phyloP scores from a whole-genome alignment of 2,888 invertebrate species.

The Leptinotarsa rubiginosa region DNA sequence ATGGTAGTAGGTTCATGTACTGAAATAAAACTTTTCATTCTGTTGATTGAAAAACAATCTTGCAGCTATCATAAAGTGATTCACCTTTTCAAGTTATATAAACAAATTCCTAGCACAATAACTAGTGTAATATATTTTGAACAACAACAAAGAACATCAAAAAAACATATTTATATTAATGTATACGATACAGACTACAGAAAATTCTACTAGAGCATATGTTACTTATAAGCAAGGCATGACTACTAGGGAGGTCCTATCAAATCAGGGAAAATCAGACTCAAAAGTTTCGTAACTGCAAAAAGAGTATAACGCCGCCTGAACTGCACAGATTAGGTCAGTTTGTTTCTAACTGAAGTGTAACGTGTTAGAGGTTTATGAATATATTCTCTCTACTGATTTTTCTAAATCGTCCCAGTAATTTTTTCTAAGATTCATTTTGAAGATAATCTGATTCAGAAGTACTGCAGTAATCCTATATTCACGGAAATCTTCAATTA shows the following conservation, averaged over 20 bases:
- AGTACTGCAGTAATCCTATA: too few relatives aligned
- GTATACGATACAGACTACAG: not conserved
- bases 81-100: not conserved
- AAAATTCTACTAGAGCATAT: not conserved
- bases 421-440: too few relatives aligned
- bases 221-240: not conserved
- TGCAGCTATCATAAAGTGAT: not conserved
- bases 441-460: too few relatives aligned
- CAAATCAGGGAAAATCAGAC: not conserved
- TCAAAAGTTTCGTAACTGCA: not conserved
- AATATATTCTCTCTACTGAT: too few relatives aligned
- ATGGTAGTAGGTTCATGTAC: not conserved
- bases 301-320: too few relatives aligned
- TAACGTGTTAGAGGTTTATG: too few relatives aligned
- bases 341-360: too few relatives aligned
- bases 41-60: not conserved
- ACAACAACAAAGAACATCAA: conserved; percentile 6
- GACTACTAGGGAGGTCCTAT: not conserved
- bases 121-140: not conserved
- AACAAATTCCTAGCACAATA: not conserved
- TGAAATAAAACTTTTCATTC: not conserved
- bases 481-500: too few relatives aligned
- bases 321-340: not conserved
- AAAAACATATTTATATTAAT: conserved; percentile 4
- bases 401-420: too few relatives aligned